These are phyloP conservation scores for Drosophila yooni DNA, from an alignment of 2,888 invertebrate species.

Conservation along the genomic window DNA sequence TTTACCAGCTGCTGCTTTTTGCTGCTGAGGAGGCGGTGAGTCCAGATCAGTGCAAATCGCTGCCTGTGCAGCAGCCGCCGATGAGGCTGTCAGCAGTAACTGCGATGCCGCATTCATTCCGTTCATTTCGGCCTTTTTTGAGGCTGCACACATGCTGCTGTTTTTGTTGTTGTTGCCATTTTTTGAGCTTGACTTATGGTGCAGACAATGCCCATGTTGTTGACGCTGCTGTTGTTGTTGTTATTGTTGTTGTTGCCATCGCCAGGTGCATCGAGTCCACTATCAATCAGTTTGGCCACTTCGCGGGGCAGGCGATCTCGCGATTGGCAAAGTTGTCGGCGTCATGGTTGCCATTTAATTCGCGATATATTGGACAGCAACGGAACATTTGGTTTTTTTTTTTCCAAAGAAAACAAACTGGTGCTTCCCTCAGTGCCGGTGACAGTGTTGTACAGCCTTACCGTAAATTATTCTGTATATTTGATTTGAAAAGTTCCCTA, in stretches of 20 bases:
- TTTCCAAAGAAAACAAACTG: no score
- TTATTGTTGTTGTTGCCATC: conserved; percentile 42
- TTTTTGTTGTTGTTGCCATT: conserved; percentile 53
- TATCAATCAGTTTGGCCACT: conserved; percentile 87
- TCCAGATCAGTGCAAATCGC: conserved; percentile 86
- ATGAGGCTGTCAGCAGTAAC: conserved; percentile 80
- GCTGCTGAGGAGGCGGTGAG: conserved; percentile 87
- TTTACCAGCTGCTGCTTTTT: conserved; percentile 81
- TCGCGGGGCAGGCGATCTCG: conserved; percentile 97
- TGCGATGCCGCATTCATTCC: conserved; percentile 72
- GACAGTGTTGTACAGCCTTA: no score
- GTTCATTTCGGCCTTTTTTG: conserved; percentile 85
- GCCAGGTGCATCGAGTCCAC: conserved; percentile 54
- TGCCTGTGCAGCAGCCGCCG: conserved; percentile 39
- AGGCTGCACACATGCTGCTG: conserved; percentile 86
- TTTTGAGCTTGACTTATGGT: conserved; percentile 93
- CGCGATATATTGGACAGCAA: no score
- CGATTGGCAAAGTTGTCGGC: conserved; percentile 95
- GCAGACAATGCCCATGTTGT: conserved; percentile 76
- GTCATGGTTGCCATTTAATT: no score
- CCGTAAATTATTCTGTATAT: no score
- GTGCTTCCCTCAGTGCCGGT: no score
- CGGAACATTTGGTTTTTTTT: no score
- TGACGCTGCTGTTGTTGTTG: conserved; percentile 50
- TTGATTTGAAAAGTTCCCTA: no score